phyloP scores from a whole-genome alignment of 2,113 vertebrate genomes.

The Hepsetus odoe region DNA sequence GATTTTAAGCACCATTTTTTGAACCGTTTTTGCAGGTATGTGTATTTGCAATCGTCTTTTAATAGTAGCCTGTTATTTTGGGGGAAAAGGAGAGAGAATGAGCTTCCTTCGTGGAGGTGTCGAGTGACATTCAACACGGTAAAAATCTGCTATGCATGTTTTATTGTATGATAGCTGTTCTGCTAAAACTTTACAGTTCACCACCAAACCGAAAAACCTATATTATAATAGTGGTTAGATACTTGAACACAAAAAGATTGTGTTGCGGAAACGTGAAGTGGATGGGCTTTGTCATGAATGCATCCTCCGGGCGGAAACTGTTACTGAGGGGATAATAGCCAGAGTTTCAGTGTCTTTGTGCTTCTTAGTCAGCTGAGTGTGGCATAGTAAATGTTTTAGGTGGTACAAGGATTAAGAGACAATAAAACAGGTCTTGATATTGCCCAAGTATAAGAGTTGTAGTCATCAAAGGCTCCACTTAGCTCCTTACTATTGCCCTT shows the following conservation, averaged over 20 bases:
- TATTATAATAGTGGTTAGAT: not conserved
- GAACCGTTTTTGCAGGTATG: conserved; percentile 40
- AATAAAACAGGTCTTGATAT: too few relatives aligned
- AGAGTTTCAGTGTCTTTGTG: not conserved
- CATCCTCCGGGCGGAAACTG: not conserved
- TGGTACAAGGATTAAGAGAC: too few relatives aligned
- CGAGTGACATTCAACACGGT: conserved; percentile 41
- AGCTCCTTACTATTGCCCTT: too few relatives aligned
- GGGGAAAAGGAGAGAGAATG: not conserved
- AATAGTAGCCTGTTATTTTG: not conserved
- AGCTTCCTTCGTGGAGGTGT: conserved; percentile 20
- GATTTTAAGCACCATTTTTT: not conserved
- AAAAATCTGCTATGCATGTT: conserved; percentile 11
- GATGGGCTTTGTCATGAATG: not conserved
- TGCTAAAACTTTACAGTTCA: conserved; percentile 26
- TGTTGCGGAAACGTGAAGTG: not conserved
- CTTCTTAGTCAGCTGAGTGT: not conserved
- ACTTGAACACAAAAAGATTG: not conserved
- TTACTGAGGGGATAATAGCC: not conserved
- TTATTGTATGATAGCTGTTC: conserved; percentile 19
- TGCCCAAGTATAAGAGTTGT: too few relatives aligned
- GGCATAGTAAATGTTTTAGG: too few relatives aligned
- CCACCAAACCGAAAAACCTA: not conserved
- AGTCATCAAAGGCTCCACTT: too few relatives aligned
- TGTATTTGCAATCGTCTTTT: not conserved